phyloP scores from a whole-genome alignment of 2,113 vertebrate species.

The Leucosticte australis region DNA sequence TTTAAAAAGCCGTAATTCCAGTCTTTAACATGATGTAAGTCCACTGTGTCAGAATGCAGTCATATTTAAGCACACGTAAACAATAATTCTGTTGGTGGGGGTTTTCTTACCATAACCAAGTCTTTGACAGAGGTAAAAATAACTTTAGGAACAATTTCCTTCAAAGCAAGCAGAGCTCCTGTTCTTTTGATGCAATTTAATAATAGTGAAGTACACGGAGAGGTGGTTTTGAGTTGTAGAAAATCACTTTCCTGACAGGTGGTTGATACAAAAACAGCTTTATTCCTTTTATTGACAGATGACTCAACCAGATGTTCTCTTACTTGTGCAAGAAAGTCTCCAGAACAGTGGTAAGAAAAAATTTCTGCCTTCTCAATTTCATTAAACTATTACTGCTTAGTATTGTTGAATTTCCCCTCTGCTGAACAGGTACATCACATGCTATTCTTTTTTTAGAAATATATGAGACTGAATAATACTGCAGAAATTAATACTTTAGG shows the following conservation, averaged over 20 bases:
- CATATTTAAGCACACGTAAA: not conserved
- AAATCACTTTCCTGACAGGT: not conserved
- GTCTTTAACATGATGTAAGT: not conserved
- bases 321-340: constrained; percentile 89
- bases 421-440: not conserved
- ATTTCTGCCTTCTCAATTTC: not conserved
- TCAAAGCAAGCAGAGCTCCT: not conserved
- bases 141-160: not conserved
- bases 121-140: not conserved
- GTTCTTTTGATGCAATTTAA: not conserved
- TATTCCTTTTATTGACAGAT: constrained; percentile 78
- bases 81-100: not conserved
- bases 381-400: not conserved
- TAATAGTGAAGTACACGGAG: not conserved
- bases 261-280: not conserved
- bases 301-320: constrained; percentile 92
- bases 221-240: not conserved
- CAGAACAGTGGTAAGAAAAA: constrained; percentile 85
- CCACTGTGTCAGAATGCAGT: not conserved
- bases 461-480: not conserved
- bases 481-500: not conserved
- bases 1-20: not conserved
- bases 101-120: not conserved
- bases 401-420: not conserved
- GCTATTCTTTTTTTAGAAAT: not conserved